These are phyloP conservation scores for Lithophane ornitopus DNA, from an alignment of 2,888 invertebrate species.

Conservation along the genomic window DNA sequence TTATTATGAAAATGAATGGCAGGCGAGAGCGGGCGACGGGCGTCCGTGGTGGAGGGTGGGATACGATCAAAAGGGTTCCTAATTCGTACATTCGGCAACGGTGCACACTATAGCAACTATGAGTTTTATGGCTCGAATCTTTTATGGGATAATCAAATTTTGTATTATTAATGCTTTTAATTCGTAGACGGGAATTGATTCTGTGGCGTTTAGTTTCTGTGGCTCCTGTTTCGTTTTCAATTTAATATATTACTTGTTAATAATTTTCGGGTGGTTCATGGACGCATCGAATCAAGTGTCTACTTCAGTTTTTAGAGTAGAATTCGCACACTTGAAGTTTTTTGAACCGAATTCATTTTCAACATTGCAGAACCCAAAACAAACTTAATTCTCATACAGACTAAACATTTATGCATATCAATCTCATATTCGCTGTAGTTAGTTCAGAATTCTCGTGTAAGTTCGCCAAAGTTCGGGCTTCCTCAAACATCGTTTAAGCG, in stretches of 20 bases:
- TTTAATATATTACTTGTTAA: constrained; percentile 44
- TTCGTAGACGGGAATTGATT: constrained; percentile 86
- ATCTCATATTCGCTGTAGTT: constrained; percentile 52
- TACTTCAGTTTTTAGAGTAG: constrained; percentile 28
- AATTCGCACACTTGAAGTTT: constrained; percentile 19
- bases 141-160: constrained; percentile 91
- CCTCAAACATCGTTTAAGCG: constrained; percentile 58
- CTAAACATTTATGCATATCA: constrained; percentile 62
- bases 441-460: constrained; percentile 52
- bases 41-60: constrained; percentile 68
- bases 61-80: constrained; percentile 89
- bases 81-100: constrained; percentile 88
- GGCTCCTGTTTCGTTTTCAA: constrained; percentile 37
- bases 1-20: constrained; percentile 91
- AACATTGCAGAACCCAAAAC: constrained; percentile 13
- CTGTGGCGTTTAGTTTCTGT: constrained; percentile 63
- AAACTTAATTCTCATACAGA: constrained; percentile 55
- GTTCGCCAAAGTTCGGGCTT: constrained; percentile 52
- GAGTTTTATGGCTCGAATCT: constrained; percentile 90
- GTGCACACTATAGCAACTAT: constrained; percentile 87
- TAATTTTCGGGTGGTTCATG: constrained; percentile 39
- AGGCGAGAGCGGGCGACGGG: constrained; percentile 74
- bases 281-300: constrained; percentile 25
- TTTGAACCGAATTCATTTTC: constrained; percentile 16
- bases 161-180: constrained; percentile 89